Evolutionary conservation across 2,113 vertebrate genomes (phyloP).

Genomic region (Phylloscopus trochiloides): DNA sequence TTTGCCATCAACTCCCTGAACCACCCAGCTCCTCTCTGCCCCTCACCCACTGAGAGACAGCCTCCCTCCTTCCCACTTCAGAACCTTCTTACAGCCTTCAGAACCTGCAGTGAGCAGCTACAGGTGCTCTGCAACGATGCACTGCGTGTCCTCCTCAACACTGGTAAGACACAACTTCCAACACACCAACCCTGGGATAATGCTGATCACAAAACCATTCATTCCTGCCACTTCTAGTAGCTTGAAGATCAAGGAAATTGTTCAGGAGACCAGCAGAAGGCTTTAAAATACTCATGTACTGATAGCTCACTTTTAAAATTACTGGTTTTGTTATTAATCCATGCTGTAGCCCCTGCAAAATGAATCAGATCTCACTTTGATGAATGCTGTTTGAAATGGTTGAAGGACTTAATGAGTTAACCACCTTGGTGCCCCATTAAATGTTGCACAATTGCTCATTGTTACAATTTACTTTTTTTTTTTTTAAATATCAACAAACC

Average conservation of each 20-base stretch:
- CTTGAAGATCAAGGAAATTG: background rate
- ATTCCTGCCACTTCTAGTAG: background rate
- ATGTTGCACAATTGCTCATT: background rate
- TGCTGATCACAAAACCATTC: background rate
- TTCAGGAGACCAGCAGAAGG: background rate
- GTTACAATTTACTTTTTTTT: background rate
- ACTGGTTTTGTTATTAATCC: background rate
- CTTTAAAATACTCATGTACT: background rate
- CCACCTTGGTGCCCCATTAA: background rate
- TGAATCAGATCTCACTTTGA: background rate
- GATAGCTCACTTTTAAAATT: background rate
- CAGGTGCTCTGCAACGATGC: accelerated
- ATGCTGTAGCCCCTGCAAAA: background rate
- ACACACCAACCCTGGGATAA: background rate
- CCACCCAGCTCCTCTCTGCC: background rate
- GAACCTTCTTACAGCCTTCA: background rate
- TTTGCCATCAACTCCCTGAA: background rate
- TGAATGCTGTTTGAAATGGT: background rate
- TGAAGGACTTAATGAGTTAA: background rate
- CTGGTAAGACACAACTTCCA: background rate
- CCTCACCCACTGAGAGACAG: accelerated
- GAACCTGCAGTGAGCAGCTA: background rate
- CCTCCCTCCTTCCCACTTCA: background rate
- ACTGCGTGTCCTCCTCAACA: background rate
- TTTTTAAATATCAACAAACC: background rate